These are phyloP conservation scores for Delichon dasypus DNA, from an alignment of 2,797 vertebrate genomes.

Conservation along the genomic window DNA sequence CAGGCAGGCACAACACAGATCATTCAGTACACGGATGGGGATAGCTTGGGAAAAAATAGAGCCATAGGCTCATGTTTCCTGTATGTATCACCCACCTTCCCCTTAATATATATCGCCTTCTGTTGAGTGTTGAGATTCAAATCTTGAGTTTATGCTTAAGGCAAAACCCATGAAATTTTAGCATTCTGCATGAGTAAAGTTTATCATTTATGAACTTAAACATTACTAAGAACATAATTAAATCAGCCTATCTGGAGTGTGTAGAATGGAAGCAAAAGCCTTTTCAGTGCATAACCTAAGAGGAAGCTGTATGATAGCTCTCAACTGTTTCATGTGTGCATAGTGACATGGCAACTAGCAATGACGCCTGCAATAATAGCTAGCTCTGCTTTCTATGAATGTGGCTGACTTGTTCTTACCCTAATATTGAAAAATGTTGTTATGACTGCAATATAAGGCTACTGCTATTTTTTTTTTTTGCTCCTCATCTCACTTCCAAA, in stretches of 20 bases:
- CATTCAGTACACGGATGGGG: not conserved
- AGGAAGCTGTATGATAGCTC: not conserved
- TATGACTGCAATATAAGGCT: not conserved
- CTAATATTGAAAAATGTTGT: not conserved
- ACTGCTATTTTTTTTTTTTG: not conserved
- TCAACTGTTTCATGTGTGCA: not conserved
- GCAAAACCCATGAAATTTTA: not conserved
- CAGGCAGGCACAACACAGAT: not conserved
- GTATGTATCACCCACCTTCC: not conserved
- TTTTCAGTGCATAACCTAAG: not conserved
- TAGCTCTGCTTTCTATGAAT: not conserved
- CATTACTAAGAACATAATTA: not conserved
- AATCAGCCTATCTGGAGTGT: not conserved
- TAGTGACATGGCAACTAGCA: not conserved
- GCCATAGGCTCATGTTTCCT: not conserved
- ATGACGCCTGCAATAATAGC: not conserved
- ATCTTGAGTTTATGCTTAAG: not conserved
- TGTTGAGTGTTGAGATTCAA: not conserved
- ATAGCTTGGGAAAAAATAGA: not conserved
- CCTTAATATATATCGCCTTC: not conserved
- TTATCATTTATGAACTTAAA: not conserved
- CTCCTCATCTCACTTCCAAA: not conserved
- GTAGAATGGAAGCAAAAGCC: not conserved
- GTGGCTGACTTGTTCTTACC: not conserved
- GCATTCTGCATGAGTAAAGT: not conserved